Percentiles rank a stretch among this genome's conserved stretches.
phyloP scores from a whole-genome alignment of 2,888 invertebrate genomes.

The Yponomeuta malinellus region DNA sequence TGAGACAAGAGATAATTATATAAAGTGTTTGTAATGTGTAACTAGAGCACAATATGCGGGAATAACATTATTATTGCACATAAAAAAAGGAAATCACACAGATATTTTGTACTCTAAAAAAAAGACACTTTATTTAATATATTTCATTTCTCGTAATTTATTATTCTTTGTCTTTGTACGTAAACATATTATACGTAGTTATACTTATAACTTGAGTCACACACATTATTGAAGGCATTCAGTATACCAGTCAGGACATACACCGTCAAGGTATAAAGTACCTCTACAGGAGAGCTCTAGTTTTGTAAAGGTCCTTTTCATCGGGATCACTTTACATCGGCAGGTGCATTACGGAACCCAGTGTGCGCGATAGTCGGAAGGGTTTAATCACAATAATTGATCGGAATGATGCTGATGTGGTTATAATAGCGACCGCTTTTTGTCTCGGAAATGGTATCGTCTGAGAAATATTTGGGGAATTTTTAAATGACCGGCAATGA shows the following conservation, averaged over 20 bases:
- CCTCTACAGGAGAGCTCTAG: constrained; percentile 10
- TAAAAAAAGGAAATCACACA: too few species aligned
- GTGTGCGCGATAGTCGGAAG: not conserved
- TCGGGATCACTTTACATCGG: constrained; percentile 20
- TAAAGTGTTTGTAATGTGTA: too few species aligned
- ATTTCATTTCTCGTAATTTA: too few species aligned
- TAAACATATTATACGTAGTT: too few species aligned
- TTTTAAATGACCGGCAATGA: not conserved
- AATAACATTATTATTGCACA: too few species aligned
- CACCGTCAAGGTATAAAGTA: not conserved
- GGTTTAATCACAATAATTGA: constrained; percentile 13
- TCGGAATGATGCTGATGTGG: constrained; percentile 7
- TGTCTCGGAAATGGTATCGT: constrained; percentile 3
- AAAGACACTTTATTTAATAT: too few species aligned
- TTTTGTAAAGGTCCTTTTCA: constrained; percentile 22
- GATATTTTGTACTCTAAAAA: too few species aligned
- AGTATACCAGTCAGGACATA: constrained; percentile 17
- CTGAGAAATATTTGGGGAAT: constrained; percentile 3
- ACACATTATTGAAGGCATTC: not conserved
- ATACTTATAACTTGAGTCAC: too few species aligned
- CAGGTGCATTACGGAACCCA: constrained; percentile 13
- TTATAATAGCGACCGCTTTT: constrained; percentile 9
- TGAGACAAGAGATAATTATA: too few species aligned
- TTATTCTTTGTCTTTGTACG: too few species aligned
- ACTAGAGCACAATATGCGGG: too few species aligned